These are phyloP conservation scores for Ramphastos sulfuratus DNA, from an alignment of 2,113 vertebrate species.

Conservation along the genomic window DNA sequence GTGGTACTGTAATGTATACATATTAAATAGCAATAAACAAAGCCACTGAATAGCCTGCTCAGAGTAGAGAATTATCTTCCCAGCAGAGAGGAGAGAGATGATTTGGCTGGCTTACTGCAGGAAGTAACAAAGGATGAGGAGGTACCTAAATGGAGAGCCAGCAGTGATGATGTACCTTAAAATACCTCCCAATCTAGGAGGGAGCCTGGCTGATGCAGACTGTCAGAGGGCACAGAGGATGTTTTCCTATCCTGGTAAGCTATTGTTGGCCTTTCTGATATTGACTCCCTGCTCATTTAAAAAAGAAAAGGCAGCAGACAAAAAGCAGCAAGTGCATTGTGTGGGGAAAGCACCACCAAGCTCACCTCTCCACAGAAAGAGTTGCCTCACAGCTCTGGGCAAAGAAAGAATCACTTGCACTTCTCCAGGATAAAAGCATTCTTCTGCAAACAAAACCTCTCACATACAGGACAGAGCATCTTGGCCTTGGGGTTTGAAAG, in stretches of 20 bases:
- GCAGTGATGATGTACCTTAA: background rate
- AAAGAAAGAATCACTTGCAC: background rate
- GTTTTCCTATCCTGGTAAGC: background rate
- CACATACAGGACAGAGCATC: background rate
- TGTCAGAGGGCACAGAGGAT: background rate
- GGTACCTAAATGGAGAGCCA: background rate
- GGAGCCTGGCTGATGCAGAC: background rate
- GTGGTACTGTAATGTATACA: background rate
- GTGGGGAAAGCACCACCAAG: background rate
- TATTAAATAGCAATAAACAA: background rate
- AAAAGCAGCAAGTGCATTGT: background rate
- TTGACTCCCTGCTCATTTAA: background rate
- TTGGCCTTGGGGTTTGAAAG: background rate
- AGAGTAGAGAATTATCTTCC: background rate
- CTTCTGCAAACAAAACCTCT: background rate
- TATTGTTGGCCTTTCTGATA: background rate
- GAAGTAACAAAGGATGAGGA: background rate
- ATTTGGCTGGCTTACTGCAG: background rate
- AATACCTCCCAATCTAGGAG: background rate
- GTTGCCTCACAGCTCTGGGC: background rate
- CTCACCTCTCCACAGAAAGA: background rate
- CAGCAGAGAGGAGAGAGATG: background rate
- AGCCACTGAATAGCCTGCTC: background rate
- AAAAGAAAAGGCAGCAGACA: background rate
- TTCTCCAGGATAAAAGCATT: background rate